Base-by-base conservation (phyloP, 2,888 invertebrate genomes). In the Yponomeuta sedellus region DNA sequence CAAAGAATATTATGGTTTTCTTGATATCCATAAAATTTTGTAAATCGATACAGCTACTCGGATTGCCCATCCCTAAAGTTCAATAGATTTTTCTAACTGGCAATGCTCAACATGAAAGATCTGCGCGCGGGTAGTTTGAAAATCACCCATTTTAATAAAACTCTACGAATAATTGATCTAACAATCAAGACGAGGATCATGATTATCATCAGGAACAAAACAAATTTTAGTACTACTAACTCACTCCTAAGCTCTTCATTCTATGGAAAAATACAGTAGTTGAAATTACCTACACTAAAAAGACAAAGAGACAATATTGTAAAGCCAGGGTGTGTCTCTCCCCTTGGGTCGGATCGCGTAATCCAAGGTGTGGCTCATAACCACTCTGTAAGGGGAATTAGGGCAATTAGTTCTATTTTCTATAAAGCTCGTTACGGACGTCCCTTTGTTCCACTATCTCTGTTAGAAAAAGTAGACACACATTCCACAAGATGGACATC, bases 291-390 rank as follows among this genome's bases (percentile, higher is more conserved):
- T 8, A 16, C 44, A 52, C 44, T 52, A 25, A 59, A 10, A 4
- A 59, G 25, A 59, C 59, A 59, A 59, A 59, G 59, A 59, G 25
- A 59, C 59, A 70, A 69, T n/a, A n/a, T 69, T 69, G 69, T 57
- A 28, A 65, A 65, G 58, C 25, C 22, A 28, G 44, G 85, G 84
- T 77, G 86, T 78, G 86, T 16, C 44, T 52, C 16, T 52, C 16
- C 44, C 44, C 44, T 52, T 52, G 44, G 74, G 79, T 78, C 75
- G 78, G 77, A 77, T 78, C 78, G 73, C 77, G 77, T 81, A 75
- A 76, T 74, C 70, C 67, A 73, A 86, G 89, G 90, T 85, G 88
- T 77, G 90, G 87, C 85, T 74, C 77, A 77, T 68, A 76, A 81
- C 84, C 89, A 88, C 88, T 85, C 88, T 16, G 87, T 66, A 34